Conservation (phyloP, 1,140 invertebrate species). For the Parasteatoda tepidariorum region DNA sequence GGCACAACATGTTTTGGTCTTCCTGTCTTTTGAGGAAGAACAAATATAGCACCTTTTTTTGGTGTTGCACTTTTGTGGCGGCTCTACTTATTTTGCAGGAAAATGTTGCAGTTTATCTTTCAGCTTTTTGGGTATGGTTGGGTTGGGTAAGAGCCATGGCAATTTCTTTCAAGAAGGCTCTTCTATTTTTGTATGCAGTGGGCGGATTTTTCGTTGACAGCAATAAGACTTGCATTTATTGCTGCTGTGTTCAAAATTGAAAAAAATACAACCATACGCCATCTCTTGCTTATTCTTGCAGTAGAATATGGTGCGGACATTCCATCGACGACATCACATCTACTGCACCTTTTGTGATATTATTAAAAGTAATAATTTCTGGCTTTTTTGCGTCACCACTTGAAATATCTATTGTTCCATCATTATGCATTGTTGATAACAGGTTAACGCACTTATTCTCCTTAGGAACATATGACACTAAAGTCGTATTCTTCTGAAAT, state of each 20-base stretch:
- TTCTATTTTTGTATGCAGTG: not conserved
- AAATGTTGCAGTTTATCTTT: no score
- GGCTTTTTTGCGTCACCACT: slow-evolving; percentile 64
- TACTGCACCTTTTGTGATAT: slow-evolving; percentile 69
- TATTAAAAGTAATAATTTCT: slow-evolving; percentile 69
- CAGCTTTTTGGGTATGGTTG: no score
- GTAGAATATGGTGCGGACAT: slow-evolving; percentile 66
- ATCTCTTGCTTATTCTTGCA: slow-evolving; percentile 66
- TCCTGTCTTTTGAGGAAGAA: no score
- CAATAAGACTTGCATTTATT: slow-evolving; percentile 53
- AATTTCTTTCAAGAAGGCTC: slow-evolving; percentile 11
- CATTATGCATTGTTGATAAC: slow-evolving; percentile 62
- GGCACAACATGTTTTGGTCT: no score
- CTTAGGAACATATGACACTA: slow-evolving; percentile 63
- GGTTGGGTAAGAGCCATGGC: not conserved
- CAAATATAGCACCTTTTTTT: no score
- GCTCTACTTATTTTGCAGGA: no score
- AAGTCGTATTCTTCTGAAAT: slow-evolving; percentile 45
- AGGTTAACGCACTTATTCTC: slow-evolving; percentile 62
- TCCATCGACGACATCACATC: slow-evolving; percentile 69
- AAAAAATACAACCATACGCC: slow-evolving; percentile 66
- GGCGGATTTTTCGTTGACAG: not conserved
- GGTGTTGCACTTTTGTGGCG: no score
- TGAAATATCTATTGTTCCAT: slow-evolving; percentile 52
- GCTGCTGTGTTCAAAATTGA: slow-evolving; percentile 51